Conservation (phyloP, 1,140 invertebrate genomes). For the Drosophila kikkawai region DNA sequence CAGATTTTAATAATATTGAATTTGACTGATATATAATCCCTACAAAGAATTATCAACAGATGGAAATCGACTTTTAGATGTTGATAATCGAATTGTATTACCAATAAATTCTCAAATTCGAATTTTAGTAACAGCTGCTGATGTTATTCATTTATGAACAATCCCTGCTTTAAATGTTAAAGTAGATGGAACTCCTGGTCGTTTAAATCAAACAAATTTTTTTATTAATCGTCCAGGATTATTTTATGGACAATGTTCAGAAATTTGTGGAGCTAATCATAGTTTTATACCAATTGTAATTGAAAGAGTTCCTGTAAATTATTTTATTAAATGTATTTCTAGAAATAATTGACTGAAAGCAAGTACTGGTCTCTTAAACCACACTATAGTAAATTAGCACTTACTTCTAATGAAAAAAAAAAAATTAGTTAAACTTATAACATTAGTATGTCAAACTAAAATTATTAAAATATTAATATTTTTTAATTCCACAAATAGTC, state of each 20-base stretch:
- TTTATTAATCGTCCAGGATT: constrained; percentile 87
- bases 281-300: constrained; percentile 91
- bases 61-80: constrained; percentile 87
- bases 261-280: constrained; percentile 92
- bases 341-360: constrained; percentile 87
- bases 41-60: constrained; percentile 78
- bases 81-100: constrained; percentile 87
- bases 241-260: constrained; percentile 91
- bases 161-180: constrained; percentile 88
- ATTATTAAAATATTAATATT: constrained; percentile 86
- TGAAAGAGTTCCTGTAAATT: constrained; percentile 86
- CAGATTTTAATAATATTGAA: constrained; percentile 87
- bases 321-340: constrained; percentile 87
- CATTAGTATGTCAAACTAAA: constrained; percentile 87
- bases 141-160: constrained; percentile 90
- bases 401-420: constrained; percentile 87
- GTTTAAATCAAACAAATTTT: constrained; percentile 88
- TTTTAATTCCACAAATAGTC: constrained; percentile 86
- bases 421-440: constrained; percentile 86
- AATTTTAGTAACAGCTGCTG: constrained; percentile 87
- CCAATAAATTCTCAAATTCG: constrained; percentile 87
- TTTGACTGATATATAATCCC: constrained; percentile 89
- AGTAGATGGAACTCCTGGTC: constrained; percentile 88
- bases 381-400: constrained; percentile 85
- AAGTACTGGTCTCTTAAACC: constrained; percentile 87